These are phyloP conservation scores for Lysandra coridon DNA, from an alignment of 2,888 invertebrate species.

Conservation along the genomic window DNA sequence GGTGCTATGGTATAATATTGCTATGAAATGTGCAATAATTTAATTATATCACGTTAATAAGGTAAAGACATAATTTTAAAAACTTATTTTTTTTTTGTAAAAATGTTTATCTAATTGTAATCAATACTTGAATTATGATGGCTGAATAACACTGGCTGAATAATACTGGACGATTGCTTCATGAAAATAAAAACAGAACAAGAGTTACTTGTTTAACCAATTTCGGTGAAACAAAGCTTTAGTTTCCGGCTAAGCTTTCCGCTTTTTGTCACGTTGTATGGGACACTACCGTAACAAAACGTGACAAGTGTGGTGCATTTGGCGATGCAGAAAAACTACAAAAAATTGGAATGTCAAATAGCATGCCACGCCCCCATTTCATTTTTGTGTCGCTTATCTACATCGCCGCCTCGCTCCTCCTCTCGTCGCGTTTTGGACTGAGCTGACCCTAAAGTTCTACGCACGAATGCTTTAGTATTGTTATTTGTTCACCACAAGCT, in stretches of 20 bases:
- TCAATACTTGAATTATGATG: too few species aligned
- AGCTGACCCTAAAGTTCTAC: background rate
- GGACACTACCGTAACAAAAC: background rate
- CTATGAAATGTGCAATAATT: background rate
- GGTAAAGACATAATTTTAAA: background rate
- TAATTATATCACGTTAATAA: background rate
- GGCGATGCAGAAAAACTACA: background rate
- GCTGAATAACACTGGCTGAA: too few species aligned
- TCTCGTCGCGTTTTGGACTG: background rate
- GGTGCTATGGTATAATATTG: constrained; percentile 17
- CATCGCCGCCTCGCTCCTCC: background rate
- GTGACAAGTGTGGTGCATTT: background rate
- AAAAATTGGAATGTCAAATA: background rate
- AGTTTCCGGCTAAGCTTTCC: constrained; percentile 53
- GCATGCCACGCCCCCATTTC: too few species aligned
- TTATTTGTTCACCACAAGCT: background rate
- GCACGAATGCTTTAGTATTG: background rate
- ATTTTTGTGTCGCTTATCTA: background rate
- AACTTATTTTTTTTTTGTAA: background rate
- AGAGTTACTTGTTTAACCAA: background rate
- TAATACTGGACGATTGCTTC: background rate
- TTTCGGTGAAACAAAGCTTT: constrained; percentile 48
- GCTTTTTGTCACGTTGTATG: constrained; percentile 51
- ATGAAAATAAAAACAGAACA: background rate
- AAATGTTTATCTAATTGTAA: too few species aligned